Evolutionary conservation across 2,888 invertebrate genomes (phyloP).

Genomic region (Xanthia icteritia): DNA sequence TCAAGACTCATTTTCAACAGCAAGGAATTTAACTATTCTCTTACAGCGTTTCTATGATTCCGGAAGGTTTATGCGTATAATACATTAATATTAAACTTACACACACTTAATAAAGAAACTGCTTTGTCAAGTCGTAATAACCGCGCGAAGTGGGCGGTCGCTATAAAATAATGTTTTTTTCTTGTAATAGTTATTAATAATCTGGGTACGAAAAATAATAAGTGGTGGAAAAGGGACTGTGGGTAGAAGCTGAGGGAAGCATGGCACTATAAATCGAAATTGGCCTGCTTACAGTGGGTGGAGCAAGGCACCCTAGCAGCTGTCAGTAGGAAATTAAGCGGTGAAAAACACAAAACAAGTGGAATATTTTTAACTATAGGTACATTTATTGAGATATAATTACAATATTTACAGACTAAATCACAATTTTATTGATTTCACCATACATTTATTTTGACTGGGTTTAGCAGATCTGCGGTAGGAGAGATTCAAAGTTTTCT

Average conservation of each 20-base stretch:
- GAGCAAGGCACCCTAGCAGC: neutral
- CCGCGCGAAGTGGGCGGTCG: too few species aligned
- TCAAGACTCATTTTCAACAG: too few species aligned
- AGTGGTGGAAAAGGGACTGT: neutral
- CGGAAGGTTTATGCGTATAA: too few species aligned
- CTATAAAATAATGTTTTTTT: too few species aligned
- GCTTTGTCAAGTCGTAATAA: too few species aligned
- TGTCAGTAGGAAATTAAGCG: neutral
- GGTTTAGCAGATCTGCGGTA: neutral
- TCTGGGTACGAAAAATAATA: neutral
- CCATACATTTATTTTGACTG: conserved; percentile 31
- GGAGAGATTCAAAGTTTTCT: conserved; percentile 4
- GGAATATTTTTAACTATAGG: neutral
- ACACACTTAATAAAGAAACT: too few species aligned
- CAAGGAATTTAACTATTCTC: too few species aligned
- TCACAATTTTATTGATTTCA: conserved; percentile 45
- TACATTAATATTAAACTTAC: too few species aligned
- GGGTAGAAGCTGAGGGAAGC: neutral
- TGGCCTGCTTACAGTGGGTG: neutral
- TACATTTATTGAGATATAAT: conserved; percentile 46
- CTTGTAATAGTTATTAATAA: neutral
- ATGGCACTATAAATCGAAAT: neutral
- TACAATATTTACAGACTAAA: conserved; percentile 47
- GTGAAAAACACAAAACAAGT: conserved; percentile 9
- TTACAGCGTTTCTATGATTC: too few species aligned